A percentile compares a stretch with the other conserved stretches of the same genome.
Evolutionary conservation across 2,797 vertebrate species (phyloP).

Genomic region (Pachyuromys duprasi): DNA sequence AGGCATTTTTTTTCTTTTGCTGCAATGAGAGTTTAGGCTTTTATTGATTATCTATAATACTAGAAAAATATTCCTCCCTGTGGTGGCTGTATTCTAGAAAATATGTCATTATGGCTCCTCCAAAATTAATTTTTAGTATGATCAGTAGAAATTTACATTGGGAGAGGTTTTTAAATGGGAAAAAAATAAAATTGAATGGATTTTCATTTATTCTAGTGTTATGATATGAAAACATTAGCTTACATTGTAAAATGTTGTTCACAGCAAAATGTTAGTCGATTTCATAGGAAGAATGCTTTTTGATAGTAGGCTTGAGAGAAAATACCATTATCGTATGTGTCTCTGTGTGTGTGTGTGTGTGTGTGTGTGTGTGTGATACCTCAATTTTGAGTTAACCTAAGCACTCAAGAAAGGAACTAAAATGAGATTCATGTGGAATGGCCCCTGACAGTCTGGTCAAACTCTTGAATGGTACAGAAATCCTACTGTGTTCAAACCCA

Average conservation of each 20-base stretch:
- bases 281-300: slow-evolving; percentile 8
- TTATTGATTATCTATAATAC: background rate
- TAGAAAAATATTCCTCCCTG: background rate
- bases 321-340: background rate
- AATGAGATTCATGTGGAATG: background rate
- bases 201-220: background rate
- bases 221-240: background rate
- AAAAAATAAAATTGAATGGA: background rate
- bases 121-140: background rate
- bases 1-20: background rate
- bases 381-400: background rate
- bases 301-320: background rate
- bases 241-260: slow-evolving; percentile 4
- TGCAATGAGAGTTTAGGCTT: background rate
- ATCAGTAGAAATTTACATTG: background rate
- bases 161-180: background rate
- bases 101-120: background rate
- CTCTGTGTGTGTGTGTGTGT: background rate
- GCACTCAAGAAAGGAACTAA: background rate
- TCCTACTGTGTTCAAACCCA: background rate
- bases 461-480: background rate
- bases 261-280: background rate
- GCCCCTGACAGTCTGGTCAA: background rate
- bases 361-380: background rate
- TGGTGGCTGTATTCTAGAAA: slow-evolving; percentile 10